Evolutionary conservation across 1,140 invertebrate species (phyloP), one percentile per base, ranked within the genome.

Genomic region (Zelostemma sp.): DNA sequence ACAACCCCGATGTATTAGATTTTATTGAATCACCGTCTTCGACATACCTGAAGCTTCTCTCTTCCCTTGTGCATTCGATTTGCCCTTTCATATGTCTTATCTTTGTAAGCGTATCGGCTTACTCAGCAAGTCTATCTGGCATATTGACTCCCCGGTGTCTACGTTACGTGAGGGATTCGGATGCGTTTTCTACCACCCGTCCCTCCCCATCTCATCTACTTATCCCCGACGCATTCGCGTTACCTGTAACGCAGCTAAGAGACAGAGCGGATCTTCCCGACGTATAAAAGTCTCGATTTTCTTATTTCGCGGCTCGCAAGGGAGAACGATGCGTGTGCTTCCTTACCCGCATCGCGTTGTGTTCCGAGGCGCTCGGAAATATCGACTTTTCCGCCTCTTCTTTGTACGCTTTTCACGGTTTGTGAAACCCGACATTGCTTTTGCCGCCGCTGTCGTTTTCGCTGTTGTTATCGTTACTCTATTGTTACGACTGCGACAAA

Each of bases 401-500:
- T 40, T 40, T 40, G 11, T 11, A 40, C 3, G 41, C 17, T 43
- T 43, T 43, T 43, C 41, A 16, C 14, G 41, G n/a, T 4, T 43
- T 18, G 41, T 43, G 41, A 16, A 43, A 17, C 41, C 41, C 2
- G 41, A 11, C 35, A 3, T 14, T 14, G 3, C 35, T 31, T 11
- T 31, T 31, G 28, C 11, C 35, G 35, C 11, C 3, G 35, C 35
- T 15, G 35, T 15, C 35, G 35, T 18, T 43, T 8, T 25, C 21
- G 41, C 14, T 12, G 41, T 17, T 17, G 41, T 18, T 43, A 43
- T 8, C 17, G 41, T 43, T 17, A 17, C 41, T 43, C 17, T 18
- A 43, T 43, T 43, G 41, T 43, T 43, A 43, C 41, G 41, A 43
- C 41, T 14, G 41, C 41, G 41, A 17, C 14, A 18, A 35, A 35